phyloP scores from a whole-genome alignment of 2,113 vertebrate species.

The Indri indri region DNA sequence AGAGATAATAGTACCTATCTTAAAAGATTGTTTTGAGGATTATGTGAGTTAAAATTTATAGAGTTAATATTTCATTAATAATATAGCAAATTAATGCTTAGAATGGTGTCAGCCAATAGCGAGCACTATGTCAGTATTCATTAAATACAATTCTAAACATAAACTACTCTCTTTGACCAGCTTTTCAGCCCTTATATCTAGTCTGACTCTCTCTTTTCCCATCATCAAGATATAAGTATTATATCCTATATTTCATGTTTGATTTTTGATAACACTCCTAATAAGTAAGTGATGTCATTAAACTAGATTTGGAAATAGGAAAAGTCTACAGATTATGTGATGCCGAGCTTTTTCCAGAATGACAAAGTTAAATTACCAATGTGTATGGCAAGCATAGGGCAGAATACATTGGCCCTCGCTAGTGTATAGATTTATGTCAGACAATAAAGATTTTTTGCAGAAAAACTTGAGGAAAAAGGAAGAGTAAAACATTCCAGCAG shows the following conservation, averaged over 20 bases:
- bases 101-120: not conserved
- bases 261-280: not conserved
- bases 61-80: not conserved
- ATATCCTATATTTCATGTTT: not conserved
- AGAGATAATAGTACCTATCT: not conserved
- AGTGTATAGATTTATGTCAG: not conserved
- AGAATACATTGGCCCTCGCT: not conserved
- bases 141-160: conserved; percentile 7
- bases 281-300: not conserved
- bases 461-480: not conserved
- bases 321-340: not conserved
- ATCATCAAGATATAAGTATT: not conserved
- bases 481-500: not conserved
- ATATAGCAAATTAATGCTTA: not conserved
- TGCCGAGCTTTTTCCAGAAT: not conserved
- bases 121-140: not conserved
- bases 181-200: not conserved
- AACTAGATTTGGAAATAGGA: not conserved
- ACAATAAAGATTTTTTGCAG: not conserved
- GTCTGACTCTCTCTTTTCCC: not conserved
- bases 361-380: not conserved
- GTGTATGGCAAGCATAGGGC: not conserved
- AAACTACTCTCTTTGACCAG: not conserved
- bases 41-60: not conserved
- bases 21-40: not conserved